Base-by-base conservation (phyloP, 2,888 invertebrate species). In the Unio delphinus region DNA sequence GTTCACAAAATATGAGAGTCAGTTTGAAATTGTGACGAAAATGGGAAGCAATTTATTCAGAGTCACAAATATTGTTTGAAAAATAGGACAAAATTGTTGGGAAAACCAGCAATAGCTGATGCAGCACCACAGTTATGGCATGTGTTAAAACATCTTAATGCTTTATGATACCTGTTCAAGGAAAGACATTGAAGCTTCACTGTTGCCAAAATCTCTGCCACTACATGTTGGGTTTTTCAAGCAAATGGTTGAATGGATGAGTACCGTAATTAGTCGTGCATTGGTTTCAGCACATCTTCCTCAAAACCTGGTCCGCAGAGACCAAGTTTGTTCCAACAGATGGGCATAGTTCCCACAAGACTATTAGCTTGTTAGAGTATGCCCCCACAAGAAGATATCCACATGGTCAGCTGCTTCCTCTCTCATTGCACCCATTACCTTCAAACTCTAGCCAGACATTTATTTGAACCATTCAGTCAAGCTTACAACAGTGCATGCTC, bases 1-100 rank as follows among this genome's bases (percentile, higher is more conserved):
- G 6, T 30, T 30, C 30, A 30, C 6, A 30, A 4, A 3, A 28
- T 28, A 28, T 28, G 2, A 30, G 30, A 1, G 17, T 17, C 26
- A 7, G 23, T 64, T 56, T 64, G 64, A 30, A 64, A 64, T 26
- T 56, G 55, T 23, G 64, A 56, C 18, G 56, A 64, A 55, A 64
- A 26, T 6, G 26, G 28, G 1, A 8, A 28, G 55, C 3, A 55
- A 5, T 56, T 64, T 23, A 28, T 28, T 20, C 64, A 64, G 7
- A 3, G 26, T 17, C 64, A 28, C 56, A 8, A 64, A 55, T 2
- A 56, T 4, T 23, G 45, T 7, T 55, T 26, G 17, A 64, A 55
- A 26, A 28, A 56, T 1, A 2, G 6, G 26, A 64, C 26, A 26
- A 23, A 23, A 28, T 0, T 64, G 6, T 56, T 56, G 26, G 64